phyloP scores from a whole-genome alignment of 1,140 invertebrate species.

The Mactra quadrangularis region DNA sequence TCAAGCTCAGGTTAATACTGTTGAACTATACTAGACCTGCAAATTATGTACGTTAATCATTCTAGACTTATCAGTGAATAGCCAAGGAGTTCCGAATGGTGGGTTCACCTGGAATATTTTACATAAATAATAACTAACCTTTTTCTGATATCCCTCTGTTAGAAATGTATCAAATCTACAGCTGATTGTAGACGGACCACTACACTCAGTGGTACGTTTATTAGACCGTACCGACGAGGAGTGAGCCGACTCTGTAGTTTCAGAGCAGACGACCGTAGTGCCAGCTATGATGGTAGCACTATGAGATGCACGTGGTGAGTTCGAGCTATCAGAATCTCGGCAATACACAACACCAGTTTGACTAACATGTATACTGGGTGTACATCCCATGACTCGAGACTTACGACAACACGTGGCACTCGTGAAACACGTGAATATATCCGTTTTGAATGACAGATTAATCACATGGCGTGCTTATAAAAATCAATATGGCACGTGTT shows the following conservation, averaged over 20 bases:
- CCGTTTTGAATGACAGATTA: constrained; percentile 23
- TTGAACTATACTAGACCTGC: too few species aligned
- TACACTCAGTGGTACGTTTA: constrained; percentile 28
- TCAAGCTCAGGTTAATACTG: too few species aligned
- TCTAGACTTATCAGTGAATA: too few species aligned
- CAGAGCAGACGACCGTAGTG: constrained; percentile 58
- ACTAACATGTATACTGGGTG: constrained; percentile 81
- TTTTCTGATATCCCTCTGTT: background rate
- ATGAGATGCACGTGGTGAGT: constrained; percentile 73
- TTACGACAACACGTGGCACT: constrained; percentile 29
- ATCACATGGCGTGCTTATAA: background rate
- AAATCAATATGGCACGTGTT: too few species aligned
- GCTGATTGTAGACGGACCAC: background rate
- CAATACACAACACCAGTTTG: constrained; percentile 81
- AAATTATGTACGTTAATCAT: too few species aligned
- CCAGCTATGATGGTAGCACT: constrained; percentile 66
- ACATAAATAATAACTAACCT: too few species aligned
- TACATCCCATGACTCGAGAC: constrained; percentile 79
- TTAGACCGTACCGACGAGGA: constrained; percentile 1
- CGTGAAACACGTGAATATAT: constrained; percentile 19
- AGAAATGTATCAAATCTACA: background rate
- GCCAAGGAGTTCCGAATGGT: too few species aligned
- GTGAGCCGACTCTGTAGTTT: constrained; percentile 55
- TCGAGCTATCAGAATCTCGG: constrained; percentile 80
- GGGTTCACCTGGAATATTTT: too few species aligned